Percentiles rank a stretch among this genome's conserved stretches.
These are phyloP conservation scores for Anableps anableps DNA, from an alignment of 2,797 vertebrate species.

Conservation along the genomic window DNA sequence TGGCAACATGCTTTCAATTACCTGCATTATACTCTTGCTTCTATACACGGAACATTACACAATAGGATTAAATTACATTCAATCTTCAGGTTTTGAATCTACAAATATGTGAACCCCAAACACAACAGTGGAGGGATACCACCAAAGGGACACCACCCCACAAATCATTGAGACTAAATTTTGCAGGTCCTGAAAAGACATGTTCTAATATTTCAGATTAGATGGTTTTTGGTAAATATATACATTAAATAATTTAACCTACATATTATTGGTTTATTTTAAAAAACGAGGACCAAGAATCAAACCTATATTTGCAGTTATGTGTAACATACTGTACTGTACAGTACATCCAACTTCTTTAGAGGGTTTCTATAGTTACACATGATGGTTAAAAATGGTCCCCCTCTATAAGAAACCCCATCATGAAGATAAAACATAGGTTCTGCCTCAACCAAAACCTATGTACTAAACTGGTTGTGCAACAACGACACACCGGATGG, in stretches of 20 bases:
- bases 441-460: slow-evolving; percentile 46
- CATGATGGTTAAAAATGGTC: background rate
- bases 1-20: background rate
- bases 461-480: slow-evolving; percentile 22
- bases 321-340: background rate
- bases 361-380: background rate
- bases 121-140: background rate
- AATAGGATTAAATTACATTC: background rate
- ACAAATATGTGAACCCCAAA: background rate
- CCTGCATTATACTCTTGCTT: background rate
- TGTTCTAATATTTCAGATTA: background rate
- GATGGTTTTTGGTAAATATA: background rate
- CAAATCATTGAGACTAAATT: too few species aligned
- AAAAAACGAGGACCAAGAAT: background rate
- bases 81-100: background rate
- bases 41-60: background rate
- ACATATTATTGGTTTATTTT: background rate
- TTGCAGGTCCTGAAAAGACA: background rate
- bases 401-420: background rate
- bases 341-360: background rate
- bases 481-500: slow-evolving; percentile 15
- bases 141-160: too few species aligned
- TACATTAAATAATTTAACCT: background rate
- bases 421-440: background rate
- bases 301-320: background rate